Evolutionary conservation across 2,797 vertebrate genomes (phyloP).

Genomic region (Eulemur coronatus): DNA sequence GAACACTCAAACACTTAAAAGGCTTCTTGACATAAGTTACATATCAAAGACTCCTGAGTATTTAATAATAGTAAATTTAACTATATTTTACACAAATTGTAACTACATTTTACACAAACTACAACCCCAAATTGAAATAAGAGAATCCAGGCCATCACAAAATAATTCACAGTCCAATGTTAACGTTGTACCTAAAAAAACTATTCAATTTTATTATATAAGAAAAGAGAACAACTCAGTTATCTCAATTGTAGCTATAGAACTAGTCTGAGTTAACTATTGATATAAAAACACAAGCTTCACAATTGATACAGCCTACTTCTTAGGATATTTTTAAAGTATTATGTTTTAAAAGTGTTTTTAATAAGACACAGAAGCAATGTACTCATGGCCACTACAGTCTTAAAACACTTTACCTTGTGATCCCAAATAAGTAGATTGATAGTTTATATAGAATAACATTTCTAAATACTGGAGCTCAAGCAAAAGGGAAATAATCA

Average conservation of each 20-base stretch:
- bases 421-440: background rate
- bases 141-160: background rate
- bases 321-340: background rate
- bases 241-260: background rate
- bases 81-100: background rate
- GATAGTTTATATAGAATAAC: background rate
- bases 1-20: background rate
- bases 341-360: background rate
- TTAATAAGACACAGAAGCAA: background rate
- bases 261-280: background rate
- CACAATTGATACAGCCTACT: background rate
- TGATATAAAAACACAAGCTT: background rate
- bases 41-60: background rate
- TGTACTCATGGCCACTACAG: accelerated
- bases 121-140: background rate
- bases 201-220: background rate
- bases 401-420: background rate
- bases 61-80: background rate
- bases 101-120: background rate
- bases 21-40: background rate
- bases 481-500: background rate
- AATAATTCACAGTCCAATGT: background rate
- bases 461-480: background rate
- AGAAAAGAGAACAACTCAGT: background rate
- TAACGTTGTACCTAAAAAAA: background rate